phyloP scores from a whole-genome alignment of 2,888 invertebrate genomes.

The Papilio demoleus region DNA sequence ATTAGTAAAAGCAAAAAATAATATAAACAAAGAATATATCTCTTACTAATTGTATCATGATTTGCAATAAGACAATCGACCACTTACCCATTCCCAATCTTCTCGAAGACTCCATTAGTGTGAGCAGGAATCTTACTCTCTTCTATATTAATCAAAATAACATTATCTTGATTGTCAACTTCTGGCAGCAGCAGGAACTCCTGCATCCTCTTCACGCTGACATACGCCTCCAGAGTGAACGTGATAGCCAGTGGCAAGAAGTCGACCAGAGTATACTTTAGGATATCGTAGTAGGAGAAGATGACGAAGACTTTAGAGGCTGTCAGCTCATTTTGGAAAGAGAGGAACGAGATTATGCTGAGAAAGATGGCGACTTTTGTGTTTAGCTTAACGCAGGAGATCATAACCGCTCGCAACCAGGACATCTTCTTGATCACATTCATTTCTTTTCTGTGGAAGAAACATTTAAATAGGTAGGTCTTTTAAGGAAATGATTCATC shows the following conservation, averaged over 20 bases:
- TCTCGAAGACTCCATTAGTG: conserved; percentile 69
- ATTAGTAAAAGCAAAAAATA: too few relatives aligned
- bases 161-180: conserved; percentile 67
- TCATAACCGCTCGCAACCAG: conserved; percentile 86
- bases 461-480: conserved; percentile 33
- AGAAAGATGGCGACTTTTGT: conserved; percentile 91
- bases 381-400: conserved; percentile 89
- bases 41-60: too few relatives aligned
- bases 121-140: conserved; percentile 53
- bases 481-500: too few relatives aligned
- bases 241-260: conserved; percentile 92
- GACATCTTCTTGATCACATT: conserved; percentile 86
- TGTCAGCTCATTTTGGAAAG: conserved; percentile 86
- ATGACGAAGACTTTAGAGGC: conserved; percentile 91
- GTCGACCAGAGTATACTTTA: conserved; percentile 90
- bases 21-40: background rate
- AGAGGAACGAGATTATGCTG: conserved; percentile 87
- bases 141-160: conserved; percentile 65
- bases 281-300: conserved; percentile 91
- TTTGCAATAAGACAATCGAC: too few relatives aligned
- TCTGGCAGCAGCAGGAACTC: conserved; percentile 83
- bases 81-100: conserved; percentile 77
- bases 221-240: conserved; percentile 89
- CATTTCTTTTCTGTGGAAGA: conserved; percentile 85
- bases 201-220: conserved; percentile 88